Evolutionary conservation across 2,797 vertebrate species (phyloP), one percentile per base, ranked within the genome.

Genomic region (Sphenopsis melanotis): DNA sequence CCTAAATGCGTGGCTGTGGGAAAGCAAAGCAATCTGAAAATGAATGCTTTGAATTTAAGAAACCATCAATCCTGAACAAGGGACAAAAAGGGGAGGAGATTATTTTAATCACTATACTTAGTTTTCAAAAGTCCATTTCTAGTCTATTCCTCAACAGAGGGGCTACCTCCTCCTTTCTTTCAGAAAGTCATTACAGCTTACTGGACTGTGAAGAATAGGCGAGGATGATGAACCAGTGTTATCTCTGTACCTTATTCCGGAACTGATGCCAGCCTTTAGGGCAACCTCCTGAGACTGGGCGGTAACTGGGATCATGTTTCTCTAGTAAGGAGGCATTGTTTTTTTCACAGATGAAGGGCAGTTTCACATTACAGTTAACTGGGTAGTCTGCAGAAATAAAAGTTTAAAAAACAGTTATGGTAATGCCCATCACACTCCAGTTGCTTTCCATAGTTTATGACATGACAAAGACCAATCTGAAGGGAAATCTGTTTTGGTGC

Each of bases 311-410:
- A 72, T 98, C 98, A 2, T 98, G 96, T 56, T 79, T 98, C 96
- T 99, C 99, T 74, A 99, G 97, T 39, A 98, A 97, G 16, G 99
- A 99, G 53, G 97, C 59, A 82, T 99, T 99, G 65, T 98, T 87
- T 90, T 96, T 98, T 97, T 99, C 98, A 92, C 99, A 99, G 93
- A 99, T 97, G 95, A 99, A 99, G 2, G 99, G 97, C 78, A 98
- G 97, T 36, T 97, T 98, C 83, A 91, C 60, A 4, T 88, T 95
- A 95, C 98, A 98, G 87, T 96, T 96, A 57, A 96, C 60, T 46
- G 94, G 91, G 75, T 90, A 97, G 52, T 98, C 98, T 98, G 97
- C 30, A 91, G 71, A 89, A 80, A 95, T 0, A 72, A 2, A 86
- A 64, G n/a, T 85, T 83, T 47, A 55, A 46, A 76, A 46, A 65